These are phyloP conservation scores for Chaetodon auriga DNA, from an alignment of 2,113 vertebrate genomes.

Conservation along the genomic window DNA sequence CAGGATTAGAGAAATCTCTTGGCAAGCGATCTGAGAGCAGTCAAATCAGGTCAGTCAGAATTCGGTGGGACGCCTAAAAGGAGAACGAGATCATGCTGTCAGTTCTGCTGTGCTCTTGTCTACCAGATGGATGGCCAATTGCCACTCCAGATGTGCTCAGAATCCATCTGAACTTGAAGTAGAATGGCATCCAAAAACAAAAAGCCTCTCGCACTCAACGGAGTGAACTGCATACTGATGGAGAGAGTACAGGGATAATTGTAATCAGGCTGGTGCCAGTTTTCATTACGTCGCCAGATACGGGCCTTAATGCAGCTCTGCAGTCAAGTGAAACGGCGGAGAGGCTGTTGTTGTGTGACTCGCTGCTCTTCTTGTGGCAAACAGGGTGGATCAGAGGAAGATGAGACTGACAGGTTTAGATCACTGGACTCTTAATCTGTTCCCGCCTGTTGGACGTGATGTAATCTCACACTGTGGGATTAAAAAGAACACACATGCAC, in stretches of 20 bases:
- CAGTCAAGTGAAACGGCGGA: slow-evolving; percentile 18
- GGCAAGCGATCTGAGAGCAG: slow-evolving; percentile 75
- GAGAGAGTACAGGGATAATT: slow-evolving; percentile 72
- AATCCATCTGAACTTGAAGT: slow-evolving; percentile 47
- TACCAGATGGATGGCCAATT: slow-evolving; percentile 65
- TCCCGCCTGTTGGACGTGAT: slow-evolving; percentile 70
- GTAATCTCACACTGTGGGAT: slow-evolving; percentile 76
- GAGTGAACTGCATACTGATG: slow-evolving; percentile 59
- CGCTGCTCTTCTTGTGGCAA: slow-evolving; percentile 47
- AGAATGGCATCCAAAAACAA: slow-evolving; percentile 56
- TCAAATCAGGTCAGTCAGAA: slow-evolving; percentile 76
- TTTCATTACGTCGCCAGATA: slow-evolving; percentile 63
- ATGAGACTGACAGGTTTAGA: slow-evolving; percentile 70
- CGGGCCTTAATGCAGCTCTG: slow-evolving; percentile 50
- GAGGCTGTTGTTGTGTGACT: slow-evolving; percentile 45
- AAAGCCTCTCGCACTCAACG: slow-evolving; percentile 50
- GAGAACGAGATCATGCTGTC: slow-evolving; percentile 54
- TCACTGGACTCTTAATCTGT: slow-evolving; percentile 79
- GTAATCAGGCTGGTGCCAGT: slow-evolving; percentile 79
- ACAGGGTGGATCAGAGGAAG: slow-evolving; percentile 47
- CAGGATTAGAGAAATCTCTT: slow-evolving; percentile 82
- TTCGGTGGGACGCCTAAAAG: slow-evolving; percentile 57
- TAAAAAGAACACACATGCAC: slow-evolving; percentile 53
- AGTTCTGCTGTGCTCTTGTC: slow-evolving; percentile 43
- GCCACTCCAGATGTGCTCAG: slow-evolving; percentile 72